A percentile compares a stretch with the other conserved stretches of the same genome.
These are phyloP conservation scores for Drosophila austrosaltans DNA, from an alignment of 2,888 invertebrate genomes.

Conservation along the genomic window DNA sequence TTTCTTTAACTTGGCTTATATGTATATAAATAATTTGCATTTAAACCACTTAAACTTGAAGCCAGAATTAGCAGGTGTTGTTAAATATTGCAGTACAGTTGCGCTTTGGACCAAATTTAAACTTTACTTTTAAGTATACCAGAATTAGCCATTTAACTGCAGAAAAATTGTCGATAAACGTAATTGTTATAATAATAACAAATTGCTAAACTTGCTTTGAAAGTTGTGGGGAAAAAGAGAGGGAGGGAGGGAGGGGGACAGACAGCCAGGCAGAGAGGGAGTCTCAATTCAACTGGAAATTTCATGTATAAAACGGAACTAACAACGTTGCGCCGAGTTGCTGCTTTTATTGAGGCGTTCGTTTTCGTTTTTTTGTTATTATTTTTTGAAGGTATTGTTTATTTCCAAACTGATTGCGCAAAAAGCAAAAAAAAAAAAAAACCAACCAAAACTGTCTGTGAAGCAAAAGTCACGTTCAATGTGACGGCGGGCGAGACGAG, in stretches of 20 bases:
- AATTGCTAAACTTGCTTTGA: background rate
- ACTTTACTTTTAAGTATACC: background rate
- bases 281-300: conserved; percentile 6
- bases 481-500: background rate
- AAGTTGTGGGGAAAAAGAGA: background rate
- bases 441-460: background rate
- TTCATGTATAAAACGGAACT: conserved; percentile 3
- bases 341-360: conserved; percentile 1
- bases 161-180: background rate
- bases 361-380: conserved; percentile 3
- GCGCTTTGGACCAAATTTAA: too few relatives aligned
- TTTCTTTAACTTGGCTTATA: background rate
- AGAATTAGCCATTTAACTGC: background rate
- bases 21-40: too few relatives aligned
- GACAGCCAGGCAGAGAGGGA: background rate
- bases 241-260: background rate
- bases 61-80: background rate
- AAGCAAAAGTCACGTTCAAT: conserved; percentile 16
- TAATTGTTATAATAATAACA: conserved; percentile 3
- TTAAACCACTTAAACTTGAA: background rate
- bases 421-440: conserved; percentile 1
- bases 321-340: conserved; percentile 6
- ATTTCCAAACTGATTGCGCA: conserved; percentile 22
- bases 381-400: conserved; percentile 14
- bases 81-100: background rate